phyloP scores from a whole-genome alignment of 2,797 vertebrate species.

The Gorsachius magnificus region DNA sequence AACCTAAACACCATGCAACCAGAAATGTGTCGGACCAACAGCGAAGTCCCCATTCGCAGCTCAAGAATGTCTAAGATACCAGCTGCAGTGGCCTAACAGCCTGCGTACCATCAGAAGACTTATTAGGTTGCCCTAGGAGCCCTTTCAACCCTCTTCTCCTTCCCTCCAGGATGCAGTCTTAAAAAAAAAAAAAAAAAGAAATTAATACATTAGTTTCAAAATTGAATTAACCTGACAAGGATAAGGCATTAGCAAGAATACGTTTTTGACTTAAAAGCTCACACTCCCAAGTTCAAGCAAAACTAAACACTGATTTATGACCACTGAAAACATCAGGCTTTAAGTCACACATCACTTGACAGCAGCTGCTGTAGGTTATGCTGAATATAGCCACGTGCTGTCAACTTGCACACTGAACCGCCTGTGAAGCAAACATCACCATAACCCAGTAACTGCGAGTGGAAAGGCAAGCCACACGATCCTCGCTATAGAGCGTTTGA shows the following conservation, averaged over 20 bases:
- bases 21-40: neutral
- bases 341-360: fast-evolving
- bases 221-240: fast-evolving
- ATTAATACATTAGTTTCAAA: neutral
- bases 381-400: neutral
- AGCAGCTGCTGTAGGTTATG: neutral
- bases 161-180: neutral
- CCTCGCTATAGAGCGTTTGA: neutral
- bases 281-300: too few species aligned
- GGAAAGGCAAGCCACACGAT: neutral
- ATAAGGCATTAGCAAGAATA: neutral
- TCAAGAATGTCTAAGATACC: neutral
- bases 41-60: neutral
- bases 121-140: neutral
- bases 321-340: neutral
- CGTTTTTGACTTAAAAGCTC: neutral
- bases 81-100: neutral
- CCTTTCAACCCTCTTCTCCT: neutral
- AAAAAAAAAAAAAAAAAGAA: neutral
- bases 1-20: neutral
- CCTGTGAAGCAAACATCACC: neutral
- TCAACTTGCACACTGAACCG: neutral
- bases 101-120: neutral
- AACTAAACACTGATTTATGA: neutral
- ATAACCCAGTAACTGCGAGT: neutral